A percentile compares a stretch with the other conserved stretches of the same genome.
phyloP scores from a whole-genome alignment of 2,888 invertebrate genomes.

The Parapristionchus giblindavisi region DNA sequence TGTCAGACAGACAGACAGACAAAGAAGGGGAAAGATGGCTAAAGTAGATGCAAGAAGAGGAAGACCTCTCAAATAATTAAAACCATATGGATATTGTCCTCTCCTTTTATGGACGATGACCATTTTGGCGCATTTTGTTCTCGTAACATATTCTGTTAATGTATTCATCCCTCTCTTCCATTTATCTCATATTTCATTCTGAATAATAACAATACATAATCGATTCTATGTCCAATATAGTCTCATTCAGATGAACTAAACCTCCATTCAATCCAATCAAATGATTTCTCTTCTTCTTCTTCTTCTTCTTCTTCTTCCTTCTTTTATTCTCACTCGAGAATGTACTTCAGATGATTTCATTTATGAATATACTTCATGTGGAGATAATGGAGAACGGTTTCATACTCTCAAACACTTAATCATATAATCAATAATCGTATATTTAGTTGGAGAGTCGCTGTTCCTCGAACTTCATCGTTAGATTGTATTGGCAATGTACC shows the following conservation, averaged over 20 bases:
- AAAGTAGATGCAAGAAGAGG: too few relatives aligned
- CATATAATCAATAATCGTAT: neutral
- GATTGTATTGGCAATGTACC: conserved; percentile 70
- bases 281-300: neutral
- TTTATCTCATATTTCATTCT: too few relatives aligned
- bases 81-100: too few relatives aligned
- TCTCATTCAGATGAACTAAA: conserved; percentile 32
- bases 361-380: conserved; percentile 56
- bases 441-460: conserved; percentile 75
- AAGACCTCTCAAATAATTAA: too few relatives aligned
- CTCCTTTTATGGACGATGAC: too few relatives aligned
- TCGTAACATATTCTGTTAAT: too few relatives aligned
- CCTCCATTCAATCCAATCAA: neutral
- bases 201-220: too few relatives aligned
- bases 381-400: conserved; percentile 47
- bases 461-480: conserved; percentile 72
- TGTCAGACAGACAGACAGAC: too few relatives aligned
- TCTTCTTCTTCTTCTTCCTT: neutral
- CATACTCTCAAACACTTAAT: neutral
- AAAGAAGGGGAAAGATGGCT: too few relatives aligned
- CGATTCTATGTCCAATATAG: too few relatives aligned
- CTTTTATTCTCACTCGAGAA: neutral
- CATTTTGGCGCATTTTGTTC: too few relatives aligned
- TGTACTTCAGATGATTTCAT: conserved; percentile 30
- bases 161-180: too few relatives aligned